Conservation (phyloP, 2,113 vertebrate species). For the Hemibagrus wyckioides region DNA sequence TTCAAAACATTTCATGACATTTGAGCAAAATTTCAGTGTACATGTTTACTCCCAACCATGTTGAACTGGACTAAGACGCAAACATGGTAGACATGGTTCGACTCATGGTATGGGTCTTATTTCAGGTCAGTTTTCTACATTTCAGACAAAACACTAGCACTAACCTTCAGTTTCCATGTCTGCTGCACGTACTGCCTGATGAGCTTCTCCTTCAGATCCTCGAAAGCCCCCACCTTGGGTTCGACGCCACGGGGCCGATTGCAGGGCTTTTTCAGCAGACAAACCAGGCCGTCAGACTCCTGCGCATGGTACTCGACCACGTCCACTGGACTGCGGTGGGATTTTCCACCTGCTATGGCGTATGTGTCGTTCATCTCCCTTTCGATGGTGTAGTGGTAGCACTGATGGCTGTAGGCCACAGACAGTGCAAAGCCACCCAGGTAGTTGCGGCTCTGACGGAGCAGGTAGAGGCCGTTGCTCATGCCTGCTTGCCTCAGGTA, state of each 20-base stretch:
- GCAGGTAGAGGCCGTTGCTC: slow-evolving; percentile 81
- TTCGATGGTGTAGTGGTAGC: slow-evolving; percentile 95
- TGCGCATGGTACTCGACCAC: slow-evolving; percentile 88
- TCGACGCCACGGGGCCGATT: slow-evolving; percentile 83
- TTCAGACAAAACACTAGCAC: slow-evolving; percentile 34
- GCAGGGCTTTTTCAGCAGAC: slow-evolving; percentile 84
- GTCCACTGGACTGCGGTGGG: slow-evolving; percentile 80
- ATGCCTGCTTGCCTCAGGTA: slow-evolving; percentile 81
- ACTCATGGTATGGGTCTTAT: neutral
- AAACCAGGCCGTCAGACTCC: slow-evolving; percentile 86
- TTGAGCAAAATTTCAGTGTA: neutral
- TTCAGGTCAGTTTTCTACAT: neutral
- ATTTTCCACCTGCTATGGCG: slow-evolving; percentile 87
- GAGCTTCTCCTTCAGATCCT: slow-evolving; percentile 92
- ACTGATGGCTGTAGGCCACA: slow-evolving; percentile 74
- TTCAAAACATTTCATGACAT: neutral
- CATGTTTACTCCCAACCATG: neutral
- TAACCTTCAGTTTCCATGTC: slow-evolving; percentile 92
- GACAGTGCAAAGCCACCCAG: slow-evolving; percentile 91
- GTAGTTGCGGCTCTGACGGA: slow-evolving; percentile 92
- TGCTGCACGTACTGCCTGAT: slow-evolving; percentile 91
- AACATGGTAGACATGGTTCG: neutral
- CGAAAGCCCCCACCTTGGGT: slow-evolving; percentile 91
- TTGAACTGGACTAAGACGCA: neutral
- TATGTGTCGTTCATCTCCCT: slow-evolving; percentile 83